A percentile compares a stretch with the other conserved stretches of the same genome.
phyloP scores from a whole-genome alignment of 2,888 invertebrate species.

The Stenichneumon culpator region DNA sequence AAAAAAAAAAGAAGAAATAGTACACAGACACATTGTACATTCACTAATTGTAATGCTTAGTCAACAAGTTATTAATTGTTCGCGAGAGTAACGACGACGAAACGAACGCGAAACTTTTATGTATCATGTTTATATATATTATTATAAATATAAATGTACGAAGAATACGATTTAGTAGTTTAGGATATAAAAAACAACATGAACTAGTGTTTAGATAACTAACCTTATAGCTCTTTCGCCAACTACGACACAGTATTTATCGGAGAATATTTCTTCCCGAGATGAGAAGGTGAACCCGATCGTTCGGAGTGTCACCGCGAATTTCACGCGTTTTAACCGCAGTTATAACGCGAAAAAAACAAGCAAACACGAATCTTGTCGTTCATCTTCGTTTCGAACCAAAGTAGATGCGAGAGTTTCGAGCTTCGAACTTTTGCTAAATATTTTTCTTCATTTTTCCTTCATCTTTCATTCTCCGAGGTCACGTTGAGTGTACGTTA shows the following conservation, averaged over 20 bases:
- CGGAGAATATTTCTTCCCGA: constrained; percentile 61
- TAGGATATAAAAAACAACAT: constrained; percentile 50
- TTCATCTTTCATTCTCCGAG: background rate
- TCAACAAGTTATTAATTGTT: constrained; percentile 58
- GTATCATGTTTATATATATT: constrained; percentile 80
- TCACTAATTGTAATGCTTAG: constrained; percentile 64
- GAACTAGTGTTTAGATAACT: constrained; percentile 71
- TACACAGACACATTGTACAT: constrained; percentile 59
- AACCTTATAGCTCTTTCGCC: constrained; percentile 81
- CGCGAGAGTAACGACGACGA: constrained; percentile 39
- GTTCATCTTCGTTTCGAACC: background rate
- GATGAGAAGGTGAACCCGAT: background rate
- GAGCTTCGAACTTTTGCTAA: background rate
- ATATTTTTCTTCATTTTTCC: background rate
- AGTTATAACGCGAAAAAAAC: background rate
- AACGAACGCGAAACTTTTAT: constrained; percentile 72
- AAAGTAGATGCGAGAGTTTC: constrained; percentile 7
- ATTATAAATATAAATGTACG: constrained; percentile 73
- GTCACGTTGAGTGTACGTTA: background rate
- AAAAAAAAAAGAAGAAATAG: constrained; percentile 12
- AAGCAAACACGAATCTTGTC: background rate
- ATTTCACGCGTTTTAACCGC: constrained; percentile 20
- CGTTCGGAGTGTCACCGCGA: constrained; percentile 38
- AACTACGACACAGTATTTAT: constrained; percentile 84
- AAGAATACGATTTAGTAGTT: constrained; percentile 69